phyloP scores from a whole-genome alignment of 2,113 vertebrate species.

The Platycercus adscitus region DNA sequence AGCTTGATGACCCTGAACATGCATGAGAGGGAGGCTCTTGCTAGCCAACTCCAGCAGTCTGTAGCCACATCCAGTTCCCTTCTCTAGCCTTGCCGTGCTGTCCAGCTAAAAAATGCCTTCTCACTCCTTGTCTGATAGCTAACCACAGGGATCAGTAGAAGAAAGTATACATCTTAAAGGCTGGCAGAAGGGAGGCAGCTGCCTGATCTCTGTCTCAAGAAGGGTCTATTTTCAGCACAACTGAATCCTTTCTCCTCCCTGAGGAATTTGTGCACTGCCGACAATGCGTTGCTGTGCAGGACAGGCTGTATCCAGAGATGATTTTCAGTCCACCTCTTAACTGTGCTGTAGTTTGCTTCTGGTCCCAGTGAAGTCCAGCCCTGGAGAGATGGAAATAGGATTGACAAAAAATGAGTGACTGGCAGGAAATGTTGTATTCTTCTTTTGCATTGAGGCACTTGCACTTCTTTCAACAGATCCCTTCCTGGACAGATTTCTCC shows the following conservation, averaged over 20 bases:
- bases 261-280: neutral
- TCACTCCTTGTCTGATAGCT: neutral
- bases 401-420: neutral
- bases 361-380: neutral
- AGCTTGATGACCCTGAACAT: neutral
- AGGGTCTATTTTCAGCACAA: slow-evolving; percentile 9
- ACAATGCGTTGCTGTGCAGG: neutral
- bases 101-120: neutral
- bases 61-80: neutral
- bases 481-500: neutral
- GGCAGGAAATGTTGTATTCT: neutral
- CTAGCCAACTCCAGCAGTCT: neutral
- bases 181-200: neutral
- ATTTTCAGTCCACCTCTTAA: neutral
- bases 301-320: neutral
- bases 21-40: neutral
- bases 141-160: neutral
- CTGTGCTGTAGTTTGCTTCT: neutral
- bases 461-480: neutral
- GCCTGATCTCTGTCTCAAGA: slow-evolving; percentile 9
- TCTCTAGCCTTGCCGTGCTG: neutral
- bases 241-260: neutral
- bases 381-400: neutral
- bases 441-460: neutral
- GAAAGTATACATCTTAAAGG: neutral